phyloP scores from a whole-genome alignment of 1,140 invertebrate species.

The Scylla paramamosain region DNA sequence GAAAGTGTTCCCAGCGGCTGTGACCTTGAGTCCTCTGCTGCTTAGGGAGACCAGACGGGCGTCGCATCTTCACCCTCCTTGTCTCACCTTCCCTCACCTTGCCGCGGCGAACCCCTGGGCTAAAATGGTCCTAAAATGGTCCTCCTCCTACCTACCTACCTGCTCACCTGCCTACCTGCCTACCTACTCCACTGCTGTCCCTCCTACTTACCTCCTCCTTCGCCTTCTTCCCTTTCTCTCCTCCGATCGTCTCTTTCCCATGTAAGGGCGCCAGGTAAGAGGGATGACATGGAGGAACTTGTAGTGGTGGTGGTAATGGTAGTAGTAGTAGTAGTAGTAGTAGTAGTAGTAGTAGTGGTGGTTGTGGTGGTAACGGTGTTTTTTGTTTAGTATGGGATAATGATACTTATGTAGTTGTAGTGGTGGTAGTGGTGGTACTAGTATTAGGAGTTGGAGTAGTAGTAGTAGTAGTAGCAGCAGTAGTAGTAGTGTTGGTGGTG shows the following conservation, averaged over 20 bases:
- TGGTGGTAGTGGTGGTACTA: not conserved
- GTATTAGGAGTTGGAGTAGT: not conserved
- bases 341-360: no score
- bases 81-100: slow-evolving; percentile 11
- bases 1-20: not conserved
- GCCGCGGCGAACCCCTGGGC: not conserved
- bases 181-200: no score
- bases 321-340: no score
- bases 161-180: not conserved
- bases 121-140: not conserved
- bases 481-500: not conserved
- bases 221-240: not conserved
- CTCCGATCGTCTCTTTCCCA: not conserved
- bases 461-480: not conserved
- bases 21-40: not conserved
- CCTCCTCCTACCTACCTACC: not conserved
- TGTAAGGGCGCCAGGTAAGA: not conserved
- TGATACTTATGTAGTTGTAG: no score
- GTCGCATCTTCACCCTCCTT: not conserved
- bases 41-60: not conserved
- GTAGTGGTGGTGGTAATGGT: not conserved
- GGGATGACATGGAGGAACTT: not conserved
- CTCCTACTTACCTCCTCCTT: no score
- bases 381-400: no score
- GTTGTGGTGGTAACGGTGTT: no score